Percentiles rank a stretch among this genome's conserved stretches.
Conservation (phyloP, 2,888 invertebrate species). For the Tenthredo notha region DNA sequence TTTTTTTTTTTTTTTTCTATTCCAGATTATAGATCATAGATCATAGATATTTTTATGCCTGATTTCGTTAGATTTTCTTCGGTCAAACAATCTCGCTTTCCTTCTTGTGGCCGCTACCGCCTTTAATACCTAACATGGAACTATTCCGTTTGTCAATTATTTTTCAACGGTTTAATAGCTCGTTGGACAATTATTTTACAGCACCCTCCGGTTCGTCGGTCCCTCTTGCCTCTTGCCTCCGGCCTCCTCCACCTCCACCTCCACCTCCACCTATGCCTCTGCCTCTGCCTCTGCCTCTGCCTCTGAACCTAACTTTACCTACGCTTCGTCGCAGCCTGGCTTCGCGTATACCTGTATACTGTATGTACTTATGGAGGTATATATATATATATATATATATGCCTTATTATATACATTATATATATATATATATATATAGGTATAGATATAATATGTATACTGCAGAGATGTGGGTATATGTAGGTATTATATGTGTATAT, state of each 20-base stretch:
- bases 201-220: slow-evolving; percentile 58
- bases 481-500: slow-evolving; percentile 51
- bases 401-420: neutral
- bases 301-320: slow-evolving; percentile 43
- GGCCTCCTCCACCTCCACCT: slow-evolving; percentile 55
- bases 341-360: slow-evolving; percentile 30
- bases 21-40: neutral
- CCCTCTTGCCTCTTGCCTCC: slow-evolving; percentile 58
- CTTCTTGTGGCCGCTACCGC: too few relatives aligned
- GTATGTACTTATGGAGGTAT: slow-evolving; percentile 23
- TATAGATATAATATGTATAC: slow-evolving; percentile 3
- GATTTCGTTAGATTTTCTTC: slow-evolving; percentile 1
- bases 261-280: slow-evolving; percentile 20
- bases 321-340: slow-evolving; percentile 33
- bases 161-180: slow-evolving; percentile 69
- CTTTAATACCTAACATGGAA: neutral
- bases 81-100: neutral
- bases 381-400: slow-evolving; percentile 12
- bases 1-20: neutral
- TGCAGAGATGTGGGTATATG: slow-evolving; percentile 22
- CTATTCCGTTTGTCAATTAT: slow-evolving; percentile 64
- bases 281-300: slow-evolving; percentile 11
- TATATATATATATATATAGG: neutral
- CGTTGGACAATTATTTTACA: slow-evolving; percentile 68
- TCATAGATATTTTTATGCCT: neutral